Evolutionary conservation across 2,113 vertebrate genomes (phyloP).

Genomic region (Scomber japonicus): DNA sequence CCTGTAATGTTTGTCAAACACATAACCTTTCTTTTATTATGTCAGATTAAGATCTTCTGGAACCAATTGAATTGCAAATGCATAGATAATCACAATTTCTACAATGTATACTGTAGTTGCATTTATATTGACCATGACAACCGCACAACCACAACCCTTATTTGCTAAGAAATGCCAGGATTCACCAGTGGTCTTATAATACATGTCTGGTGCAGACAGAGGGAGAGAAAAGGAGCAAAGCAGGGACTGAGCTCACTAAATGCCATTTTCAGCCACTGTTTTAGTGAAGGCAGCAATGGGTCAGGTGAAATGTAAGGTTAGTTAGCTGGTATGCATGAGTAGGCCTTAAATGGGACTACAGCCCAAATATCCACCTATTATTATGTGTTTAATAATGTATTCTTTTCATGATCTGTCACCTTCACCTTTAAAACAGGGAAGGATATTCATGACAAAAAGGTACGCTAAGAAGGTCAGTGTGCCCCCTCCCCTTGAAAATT

Average conservation of each 20-base stretch:
- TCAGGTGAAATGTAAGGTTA: constrained; percentile 47
- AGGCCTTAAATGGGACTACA: constrained; percentile 48
- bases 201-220: constrained; percentile 38
- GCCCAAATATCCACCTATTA: constrained; percentile 30
- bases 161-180: constrained; percentile 58
- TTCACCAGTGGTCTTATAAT: constrained; percentile 53
- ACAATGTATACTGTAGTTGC: constrained; percentile 31
- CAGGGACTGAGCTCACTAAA: constrained; percentile 58
- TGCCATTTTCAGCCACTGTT: constrained; percentile 48
- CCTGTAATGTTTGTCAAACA: no score
- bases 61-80: no score
- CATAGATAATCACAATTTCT: not conserved
- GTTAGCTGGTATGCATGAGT: constrained; percentile 38
- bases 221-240: constrained; percentile 37
- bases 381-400: constrained; percentile 66
- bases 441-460: constrained; percentile 71
- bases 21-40: no score
- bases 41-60: no score
- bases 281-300: constrained; percentile 26
- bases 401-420: constrained; percentile 73
- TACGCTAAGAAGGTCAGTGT: constrained; percentile 46
- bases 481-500: constrained; percentile 50
- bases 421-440: constrained; percentile 71
- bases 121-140: constrained; percentile 70
- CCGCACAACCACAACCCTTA: constrained; percentile 46